Evolutionary conservation across 2,888 invertebrate species (phyloP).

Genomic region (Microctonus aethiopoides): DNA sequence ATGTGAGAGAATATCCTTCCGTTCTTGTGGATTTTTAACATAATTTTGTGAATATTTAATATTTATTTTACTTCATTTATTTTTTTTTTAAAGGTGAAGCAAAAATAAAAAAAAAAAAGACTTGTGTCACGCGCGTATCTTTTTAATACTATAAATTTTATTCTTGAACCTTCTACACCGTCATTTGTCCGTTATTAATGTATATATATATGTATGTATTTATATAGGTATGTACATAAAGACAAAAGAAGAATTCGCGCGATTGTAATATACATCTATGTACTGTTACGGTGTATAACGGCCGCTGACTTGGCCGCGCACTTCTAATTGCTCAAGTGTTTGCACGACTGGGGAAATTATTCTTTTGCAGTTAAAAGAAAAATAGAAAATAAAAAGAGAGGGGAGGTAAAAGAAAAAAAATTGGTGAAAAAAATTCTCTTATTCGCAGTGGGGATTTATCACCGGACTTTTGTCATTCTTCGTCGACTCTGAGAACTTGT

Average conservation of each 20-base stretch:
- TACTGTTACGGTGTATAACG: neutral
- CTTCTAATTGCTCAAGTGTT: constrained; percentile 28
- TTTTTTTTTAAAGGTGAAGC: constrained; percentile 28
- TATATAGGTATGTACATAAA: neutral
- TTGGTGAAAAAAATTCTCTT: neutral
- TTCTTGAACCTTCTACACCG: neutral
- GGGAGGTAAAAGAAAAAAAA: neutral
- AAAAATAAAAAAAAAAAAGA: no score
- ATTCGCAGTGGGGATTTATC: constrained; percentile 17
- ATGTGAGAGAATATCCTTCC: constrained; percentile 11
- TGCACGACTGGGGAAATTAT: constrained; percentile 27
- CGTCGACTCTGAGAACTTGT: constrained; percentile 27
- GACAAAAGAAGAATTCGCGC: neutral
- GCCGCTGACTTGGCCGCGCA: constrained; percentile 23
- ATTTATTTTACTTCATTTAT: neutral
- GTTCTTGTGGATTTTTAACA: no score
- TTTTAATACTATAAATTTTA: neutral
- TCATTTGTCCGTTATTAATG: constrained; percentile 6
- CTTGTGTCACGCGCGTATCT: constrained; percentile 39
- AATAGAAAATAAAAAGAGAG: neutral
- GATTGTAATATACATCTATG: neutral
- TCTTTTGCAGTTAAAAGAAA: constrained; percentile 19
- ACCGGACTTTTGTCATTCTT: constrained; percentile 30
- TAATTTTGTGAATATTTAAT: neutral
- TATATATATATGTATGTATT: no score